Evolutionary conservation across 2,888 invertebrate genomes (phyloP).

Genomic region (Chesias legatella): DNA sequence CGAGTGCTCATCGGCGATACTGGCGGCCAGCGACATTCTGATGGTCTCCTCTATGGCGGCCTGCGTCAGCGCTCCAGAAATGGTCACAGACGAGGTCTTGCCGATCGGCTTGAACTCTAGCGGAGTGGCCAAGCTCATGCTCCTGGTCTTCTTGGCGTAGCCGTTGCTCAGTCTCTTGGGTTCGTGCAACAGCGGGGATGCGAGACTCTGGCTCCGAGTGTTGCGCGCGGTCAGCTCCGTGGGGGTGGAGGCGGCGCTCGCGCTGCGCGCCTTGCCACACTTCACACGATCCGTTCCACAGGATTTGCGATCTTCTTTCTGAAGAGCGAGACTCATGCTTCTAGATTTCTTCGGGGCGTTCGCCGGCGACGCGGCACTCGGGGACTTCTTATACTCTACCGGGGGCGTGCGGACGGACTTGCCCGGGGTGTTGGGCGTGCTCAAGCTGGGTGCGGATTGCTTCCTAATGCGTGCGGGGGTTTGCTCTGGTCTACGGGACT

Average conservation of each 20-base stretch:
- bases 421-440: conserved; percentile 56
- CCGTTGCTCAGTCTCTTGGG: conserved; percentile 46
- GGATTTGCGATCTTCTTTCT: conserved; percentile 49
- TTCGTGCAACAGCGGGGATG: conserved; percentile 58
- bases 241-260: conserved; percentile 51
- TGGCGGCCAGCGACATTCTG: conserved; percentile 63
- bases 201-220: conserved; percentile 66
- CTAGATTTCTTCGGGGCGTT: conserved; percentile 64
- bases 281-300: conserved; percentile 59
- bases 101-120: conserved; percentile 47
- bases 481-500: no score
- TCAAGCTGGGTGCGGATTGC: conserved; percentile 68
- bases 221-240: conserved; percentile 40
- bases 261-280: conserved; percentile 42
- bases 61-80: conserved; percentile 60
- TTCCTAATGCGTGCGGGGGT: conserved; percentile 50
- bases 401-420: conserved; percentile 54
- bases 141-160: conserved; percentile 59
- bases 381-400: conserved; percentile 51
- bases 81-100: conserved; percentile 48
- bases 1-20: conserved; percentile 55
- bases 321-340: conserved; percentile 63
- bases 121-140: conserved; percentile 64
- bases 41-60: conserved; percentile 75
- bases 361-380: conserved; percentile 41